Conservation (phyloP, 1,140 invertebrate species). For the Leptonema lineaticorne region DNA sequence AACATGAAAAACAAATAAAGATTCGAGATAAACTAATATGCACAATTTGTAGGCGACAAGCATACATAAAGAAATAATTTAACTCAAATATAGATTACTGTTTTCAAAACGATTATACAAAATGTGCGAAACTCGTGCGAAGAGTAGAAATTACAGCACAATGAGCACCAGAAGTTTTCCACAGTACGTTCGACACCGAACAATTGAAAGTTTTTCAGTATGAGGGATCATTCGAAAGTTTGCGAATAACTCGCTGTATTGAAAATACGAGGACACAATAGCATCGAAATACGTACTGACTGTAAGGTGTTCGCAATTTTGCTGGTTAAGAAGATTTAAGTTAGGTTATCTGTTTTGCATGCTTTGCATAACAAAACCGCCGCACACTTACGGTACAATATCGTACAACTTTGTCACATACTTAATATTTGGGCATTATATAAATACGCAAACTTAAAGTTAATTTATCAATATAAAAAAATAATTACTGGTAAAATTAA, state of each 20-base stretch:
- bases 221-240: slow-evolving; percentile 26
- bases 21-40: neutral
- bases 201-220: slow-evolving; percentile 35
- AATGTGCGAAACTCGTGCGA: neutral
- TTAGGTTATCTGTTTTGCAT: slow-evolving; percentile 24
- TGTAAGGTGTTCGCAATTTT: neutral
- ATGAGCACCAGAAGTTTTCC: slow-evolving; percentile 27
- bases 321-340: slow-evolving; percentile 21
- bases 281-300: neutral
- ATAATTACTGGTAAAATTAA: too few relatives aligned
- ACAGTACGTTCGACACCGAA: slow-evolving; percentile 4
- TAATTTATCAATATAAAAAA: too few relatives aligned
- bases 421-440: neutral
- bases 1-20: slow-evolving; percentile 10
- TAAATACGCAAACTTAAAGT: too few relatives aligned
- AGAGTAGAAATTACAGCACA: slow-evolving; percentile 26
- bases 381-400: neutral
- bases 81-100: neutral
- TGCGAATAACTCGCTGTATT: slow-evolving; percentile 31
- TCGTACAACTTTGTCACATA: neutral
- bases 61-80: neutral
- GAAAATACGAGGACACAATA: slow-evolving; percentile 21
- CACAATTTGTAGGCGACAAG: neutral
- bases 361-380: slow-evolving; percentile 30
- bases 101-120: slow-evolving; percentile 7